Base-by-base conservation (phyloP, 2,113 vertebrate species). In the Catagonus wagneri region DNA sequence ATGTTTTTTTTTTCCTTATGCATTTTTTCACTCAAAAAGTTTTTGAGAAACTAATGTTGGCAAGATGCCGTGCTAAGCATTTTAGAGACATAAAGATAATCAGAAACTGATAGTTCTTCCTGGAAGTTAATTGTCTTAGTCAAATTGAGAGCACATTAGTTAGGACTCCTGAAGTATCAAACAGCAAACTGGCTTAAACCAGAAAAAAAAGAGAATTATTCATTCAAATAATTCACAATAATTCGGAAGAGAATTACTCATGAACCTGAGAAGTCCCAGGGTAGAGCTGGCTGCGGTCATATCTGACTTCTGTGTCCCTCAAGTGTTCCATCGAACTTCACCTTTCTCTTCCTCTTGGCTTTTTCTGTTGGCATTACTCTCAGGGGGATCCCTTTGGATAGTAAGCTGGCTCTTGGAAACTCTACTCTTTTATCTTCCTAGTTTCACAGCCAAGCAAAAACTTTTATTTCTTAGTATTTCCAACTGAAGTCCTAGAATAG, bases 11-110 rank as follows among this genome's bases (percentile, higher is more conserved):
- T n/a, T 72, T 68, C 83, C 22, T 83, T 81, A 44, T 78, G 7
- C n/a, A 17, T 84, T 80, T 66, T 76, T 83, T 96, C 7, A 11
- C 22, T 92, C 23, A 8, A 36, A 76, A 27, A 52, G 14, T 60
- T 95, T 89, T 81, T 54, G 56, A 93, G 61, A 34, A 80, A 44
- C 80, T 74, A 63, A 69, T 94, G 90, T 85, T 81, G 97, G n/a
- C 72, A 80, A 90, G 87, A 84, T 84, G 56, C 92, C 93, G 85
- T 63, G 34, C 56, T 52, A 36, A 81, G 52, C 56, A n/a, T 34
- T 75, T 44, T 90, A 78, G 60, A 94, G 85, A 58, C 58, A 15
- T 76, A 86, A 92, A 80, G 29, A 89, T 66, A 66, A 83, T 56
- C 72, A 94, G 93, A 96, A 92, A 78, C 25, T 56, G 23, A 69